Evolutionary conservation across 2,113 vertebrate species (phyloP).

Genomic region (Lepus timidus): DNA sequence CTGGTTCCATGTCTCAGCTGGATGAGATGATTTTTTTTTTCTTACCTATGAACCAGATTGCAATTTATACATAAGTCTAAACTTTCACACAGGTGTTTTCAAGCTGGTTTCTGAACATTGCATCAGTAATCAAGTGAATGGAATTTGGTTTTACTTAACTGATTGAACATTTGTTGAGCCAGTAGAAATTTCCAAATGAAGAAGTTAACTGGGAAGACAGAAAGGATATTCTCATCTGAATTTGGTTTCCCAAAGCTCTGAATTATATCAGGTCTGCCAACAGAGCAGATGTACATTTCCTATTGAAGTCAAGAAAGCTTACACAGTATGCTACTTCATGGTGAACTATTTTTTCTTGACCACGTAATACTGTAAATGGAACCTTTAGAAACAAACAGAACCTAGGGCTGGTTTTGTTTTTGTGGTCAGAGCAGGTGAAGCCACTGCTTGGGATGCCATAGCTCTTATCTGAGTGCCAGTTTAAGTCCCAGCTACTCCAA

Average conservation of each 20-base stretch:
- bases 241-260: constrained; percentile 3
- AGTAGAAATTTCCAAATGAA: background rate
- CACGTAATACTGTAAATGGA: background rate
- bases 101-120: background rate
- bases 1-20: constrained; percentile 1
- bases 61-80: constrained; percentile 26
- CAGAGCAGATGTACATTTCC: background rate
- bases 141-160: background rate
- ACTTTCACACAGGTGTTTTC: background rate
- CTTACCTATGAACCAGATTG: background rate
- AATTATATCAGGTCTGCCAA: background rate
- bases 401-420: no score
- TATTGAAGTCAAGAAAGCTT: background rate
- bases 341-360: background rate
- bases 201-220: constrained; percentile 1
- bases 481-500: no score
- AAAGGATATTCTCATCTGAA: constrained; percentile 13
- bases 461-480: no score
- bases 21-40: background rate
- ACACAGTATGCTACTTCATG: background rate
- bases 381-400: background rate
- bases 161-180: background rate
- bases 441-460: no score
- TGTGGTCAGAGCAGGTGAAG: no score
- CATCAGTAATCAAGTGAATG: constrained; percentile 6